These are phyloP conservation scores for Catocala sponsa DNA, from an alignment of 2,888 invertebrate genomes.

Conservation along the genomic window DNA sequence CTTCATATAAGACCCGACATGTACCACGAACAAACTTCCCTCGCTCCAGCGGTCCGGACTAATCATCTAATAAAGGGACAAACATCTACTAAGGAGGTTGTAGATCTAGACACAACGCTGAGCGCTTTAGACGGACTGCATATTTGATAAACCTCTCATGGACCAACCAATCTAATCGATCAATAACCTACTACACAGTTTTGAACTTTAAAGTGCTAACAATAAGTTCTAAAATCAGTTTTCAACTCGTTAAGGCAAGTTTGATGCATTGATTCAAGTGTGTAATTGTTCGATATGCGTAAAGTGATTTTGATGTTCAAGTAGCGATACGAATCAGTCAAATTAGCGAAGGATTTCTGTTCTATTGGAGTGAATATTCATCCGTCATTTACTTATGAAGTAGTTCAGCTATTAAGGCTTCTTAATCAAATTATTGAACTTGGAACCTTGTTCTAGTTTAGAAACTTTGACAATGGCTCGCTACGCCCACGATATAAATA, in stretches of 20 bases:
- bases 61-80: not conserved
- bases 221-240: constrained; percentile 8
- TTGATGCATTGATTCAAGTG: constrained; percentile 1
- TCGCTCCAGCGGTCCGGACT: constrained; percentile 1
- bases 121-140: constrained; percentile 36
- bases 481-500: too few relatives aligned
- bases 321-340: constrained; percentile 1
- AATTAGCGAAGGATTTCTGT: not conserved
- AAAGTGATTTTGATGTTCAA: not conserved
- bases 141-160: constrained; percentile 45
- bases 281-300: not conserved
- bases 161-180: constrained; percentile 26
- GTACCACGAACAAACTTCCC: constrained; percentile 4
- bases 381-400: not conserved
- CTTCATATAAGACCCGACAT: constrained; percentile 5
- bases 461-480: too few relatives aligned
- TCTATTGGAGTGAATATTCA: not conserved
- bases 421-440: too few relatives aligned
- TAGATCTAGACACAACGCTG: constrained; percentile 34
- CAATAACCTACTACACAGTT: constrained; percentile 11
- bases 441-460: too few relatives aligned
- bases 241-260: not conserved
- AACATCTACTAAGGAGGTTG: constrained; percentile 28
- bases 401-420: too few relatives aligned
- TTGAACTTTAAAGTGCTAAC: constrained; percentile 19